These are phyloP conservation scores for Ceratitis capitata DNA, from an alignment of 1,140 invertebrate genomes.

Conservation along the genomic window DNA sequence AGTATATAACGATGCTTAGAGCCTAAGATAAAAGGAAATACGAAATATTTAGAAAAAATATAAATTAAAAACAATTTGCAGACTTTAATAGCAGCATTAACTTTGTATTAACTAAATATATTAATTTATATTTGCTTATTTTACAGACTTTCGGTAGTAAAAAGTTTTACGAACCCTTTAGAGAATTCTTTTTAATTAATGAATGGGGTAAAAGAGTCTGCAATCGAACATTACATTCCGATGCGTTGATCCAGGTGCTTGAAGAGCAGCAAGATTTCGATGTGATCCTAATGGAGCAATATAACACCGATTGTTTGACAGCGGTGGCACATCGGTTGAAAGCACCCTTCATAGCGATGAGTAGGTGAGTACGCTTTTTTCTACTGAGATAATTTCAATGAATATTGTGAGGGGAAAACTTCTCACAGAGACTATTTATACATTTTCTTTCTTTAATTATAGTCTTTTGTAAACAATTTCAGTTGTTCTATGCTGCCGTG, in stretches of 20 bases:
- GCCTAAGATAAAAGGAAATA: neutral
- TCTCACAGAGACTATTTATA: no score
- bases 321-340: constrained; percentile 71
- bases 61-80: neutral
- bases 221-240: constrained; percentile 54
- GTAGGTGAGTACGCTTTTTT: constrained; percentile 54
- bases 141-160: constrained; percentile 57
- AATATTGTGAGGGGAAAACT: no score
- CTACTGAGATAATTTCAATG: neutral
- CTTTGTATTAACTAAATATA: no score
- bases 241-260: constrained; percentile 53
- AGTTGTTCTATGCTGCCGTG: constrained; percentile 64
- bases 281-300: constrained; percentile 74
- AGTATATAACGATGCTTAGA: neutral
- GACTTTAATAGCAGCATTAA: neutral
- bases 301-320: constrained; percentile 76
- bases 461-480: no score
- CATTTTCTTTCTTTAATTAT: neutral
- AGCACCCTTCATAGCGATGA: constrained; percentile 71
- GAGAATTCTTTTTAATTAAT: constrained; percentile 58
- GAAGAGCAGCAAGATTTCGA: constrained; percentile 69
- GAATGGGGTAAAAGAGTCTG: constrained; percentile 60
- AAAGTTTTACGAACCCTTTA: constrained; percentile 52
- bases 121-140: neutral
- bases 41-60: neutral